Base-by-base conservation (phyloP, 2,113 vertebrate species). In the Xenopus borealis region DNA sequence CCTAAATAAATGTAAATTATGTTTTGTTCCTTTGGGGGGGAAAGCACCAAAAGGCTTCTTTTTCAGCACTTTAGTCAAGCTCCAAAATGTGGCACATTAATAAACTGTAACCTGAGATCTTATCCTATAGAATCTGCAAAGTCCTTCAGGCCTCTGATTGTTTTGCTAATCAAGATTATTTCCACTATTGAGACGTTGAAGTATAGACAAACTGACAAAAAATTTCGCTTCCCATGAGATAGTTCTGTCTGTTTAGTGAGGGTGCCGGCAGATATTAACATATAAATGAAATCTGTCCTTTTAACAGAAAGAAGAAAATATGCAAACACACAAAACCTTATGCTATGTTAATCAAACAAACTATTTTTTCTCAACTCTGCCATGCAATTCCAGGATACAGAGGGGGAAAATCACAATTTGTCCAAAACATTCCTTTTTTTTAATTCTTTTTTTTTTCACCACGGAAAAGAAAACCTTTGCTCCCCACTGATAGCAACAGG, bases 141-240 rank as follows among this genome's bases (percentile, higher is more conserved):
- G 81, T 85, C 78, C 80, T 82, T 80, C 79, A 89, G 87, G 82
- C 85, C 75, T 81, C 86, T 88, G 81, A 93, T 93, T 92, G 91
- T 93, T 92, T 92, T 93, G 91, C 90, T 92, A 93, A 93, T 93
- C 91, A 92, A 93, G 92, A 93, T 92, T 92, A 93, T 93, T 92
- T 89, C 89, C 83, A 83, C 89, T 91, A 92, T 90, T 92, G 91
- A 92, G 88, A 89, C 86, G 89, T 90, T 88, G 89, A 89, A 86
- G 88, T 85, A 84, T 88, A 90, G 89, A 82, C 89, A 82, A 83
- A 88, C 89, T 89, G 89, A 92, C 88, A 92, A 91, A 92, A 90
- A 91, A 91, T 89, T 91, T 90, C 90, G 89, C 90, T 92, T 92
- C 91, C 92, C 92, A 93, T 92, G 91, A 91, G 91, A 91, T 92